Conservation (phyloP, 2,797 vertebrate species). For the Ceryle rudis region DNA sequence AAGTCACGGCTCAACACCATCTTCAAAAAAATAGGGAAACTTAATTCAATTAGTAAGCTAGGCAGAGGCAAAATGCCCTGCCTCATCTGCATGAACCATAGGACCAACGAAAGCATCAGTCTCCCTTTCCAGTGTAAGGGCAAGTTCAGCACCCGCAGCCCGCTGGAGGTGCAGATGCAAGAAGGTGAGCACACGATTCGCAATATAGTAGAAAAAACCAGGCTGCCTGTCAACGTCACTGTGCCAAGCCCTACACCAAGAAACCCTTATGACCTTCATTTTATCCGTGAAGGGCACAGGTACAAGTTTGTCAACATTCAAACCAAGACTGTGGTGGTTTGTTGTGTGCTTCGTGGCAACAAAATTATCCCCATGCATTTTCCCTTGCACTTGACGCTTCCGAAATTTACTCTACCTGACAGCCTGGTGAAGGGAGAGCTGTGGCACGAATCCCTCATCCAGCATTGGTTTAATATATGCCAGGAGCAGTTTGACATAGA, state of each 20-base stretch:
- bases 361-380: slow-evolving; percentile 95
- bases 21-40: slow-evolving; percentile 96
- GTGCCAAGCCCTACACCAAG: slow-evolving; percentile 92
- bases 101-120: slow-evolving; percentile 98
- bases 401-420: slow-evolving; percentile 90
- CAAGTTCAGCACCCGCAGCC: slow-evolving; percentile 95
- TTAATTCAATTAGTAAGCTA: slow-evolving; percentile 94
- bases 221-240: slow-evolving; percentile 94
- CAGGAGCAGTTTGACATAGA: slow-evolving; percentile 98
- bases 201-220: slow-evolving; percentile 96
- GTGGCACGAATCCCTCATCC: slow-evolving; percentile 92
- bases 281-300: slow-evolving; percentile 95
- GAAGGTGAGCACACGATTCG: slow-evolving; percentile 97
- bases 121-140: slow-evolving; percentile 98
- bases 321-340: slow-evolving; percentile 97
- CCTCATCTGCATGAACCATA: slow-evolving; percentile 99
- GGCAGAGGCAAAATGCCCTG: slow-evolving; percentile 98
- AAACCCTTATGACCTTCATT: slow-evolving; percentile 95
- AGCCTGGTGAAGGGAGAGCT: slow-evolving; percentile 90
- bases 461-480: slow-evolving; percentile 93
- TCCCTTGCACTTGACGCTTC: slow-evolving; percentile 89
- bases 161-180: slow-evolving; percentile 97
- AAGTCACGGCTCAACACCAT: slow-evolving; percentile 97
- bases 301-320: slow-evolving; percentile 98
- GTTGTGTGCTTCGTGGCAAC: slow-evolving; percentile 90